Evolutionary conservation across 2,797 vertebrate species (phyloP).

Genomic region (Hirundo rustica): DNA sequence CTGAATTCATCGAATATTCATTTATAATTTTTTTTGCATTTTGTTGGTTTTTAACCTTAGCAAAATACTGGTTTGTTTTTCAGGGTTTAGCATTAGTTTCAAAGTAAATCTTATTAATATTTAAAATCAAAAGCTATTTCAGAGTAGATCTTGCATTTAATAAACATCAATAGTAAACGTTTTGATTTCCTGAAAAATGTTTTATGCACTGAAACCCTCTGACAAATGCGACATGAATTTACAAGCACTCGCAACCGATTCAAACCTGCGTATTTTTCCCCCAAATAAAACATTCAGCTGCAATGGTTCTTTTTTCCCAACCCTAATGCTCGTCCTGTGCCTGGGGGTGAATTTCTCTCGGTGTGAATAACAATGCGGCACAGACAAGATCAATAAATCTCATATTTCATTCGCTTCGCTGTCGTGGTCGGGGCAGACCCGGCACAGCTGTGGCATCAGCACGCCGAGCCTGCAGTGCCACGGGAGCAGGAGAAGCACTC

Average conservation of each 20-base stretch:
- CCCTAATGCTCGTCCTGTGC: background rate
- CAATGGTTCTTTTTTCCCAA: background rate
- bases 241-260: background rate
- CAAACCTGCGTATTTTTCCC: background rate
- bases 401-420: background rate
- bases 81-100: background rate
- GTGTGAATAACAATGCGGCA: conserved; percentile 23
- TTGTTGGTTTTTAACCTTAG: background rate
- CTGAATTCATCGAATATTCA: background rate
- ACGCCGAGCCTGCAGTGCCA: background rate
- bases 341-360: background rate
- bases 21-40: background rate
- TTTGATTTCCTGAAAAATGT: background rate
- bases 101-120: background rate
- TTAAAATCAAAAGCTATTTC: background rate
- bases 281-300: conserved; percentile 1
- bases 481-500: too few relatives aligned
- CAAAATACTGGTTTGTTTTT: background rate
- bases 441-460: background rate
- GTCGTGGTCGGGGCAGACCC: background rate
- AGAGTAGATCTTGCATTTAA: background rate
- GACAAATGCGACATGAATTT: background rate
- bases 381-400: conserved; percentile 38
- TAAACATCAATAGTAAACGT: background rate
- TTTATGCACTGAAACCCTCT: background rate